Evolutionary conservation across 2,113 vertebrate genomes (phyloP).

Genomic region (Ceratotherium simum): DNA sequence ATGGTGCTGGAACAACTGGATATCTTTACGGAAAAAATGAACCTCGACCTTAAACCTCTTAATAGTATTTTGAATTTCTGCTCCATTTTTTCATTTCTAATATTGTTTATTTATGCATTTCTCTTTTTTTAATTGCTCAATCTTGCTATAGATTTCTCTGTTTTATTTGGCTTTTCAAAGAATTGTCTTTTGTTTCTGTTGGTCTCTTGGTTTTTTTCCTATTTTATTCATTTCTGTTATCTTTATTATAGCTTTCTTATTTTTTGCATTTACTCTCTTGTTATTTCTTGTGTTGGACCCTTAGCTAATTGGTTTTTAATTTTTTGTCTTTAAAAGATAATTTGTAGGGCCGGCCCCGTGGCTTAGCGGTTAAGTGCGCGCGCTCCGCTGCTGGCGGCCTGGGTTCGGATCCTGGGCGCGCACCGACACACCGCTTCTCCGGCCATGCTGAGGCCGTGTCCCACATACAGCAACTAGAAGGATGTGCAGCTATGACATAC

Average conservation of each 20-base stretch:
- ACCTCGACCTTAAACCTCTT: not conserved
- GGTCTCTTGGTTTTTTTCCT: not conserved
- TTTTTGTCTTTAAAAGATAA: constrained; percentile 14
- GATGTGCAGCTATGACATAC: no score
- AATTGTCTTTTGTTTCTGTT: constrained; percentile 12
- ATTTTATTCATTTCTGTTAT: not conserved
- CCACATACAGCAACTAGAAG: no score
- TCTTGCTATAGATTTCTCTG: not conserved
- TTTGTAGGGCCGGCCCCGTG: no score
- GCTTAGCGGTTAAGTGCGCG: no score
- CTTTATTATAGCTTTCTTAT: not conserved
- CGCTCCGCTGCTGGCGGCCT: no score
- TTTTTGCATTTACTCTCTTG: not conserved
- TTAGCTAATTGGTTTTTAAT: not conserved
- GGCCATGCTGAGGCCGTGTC: no score
- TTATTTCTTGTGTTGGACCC: not conserved
- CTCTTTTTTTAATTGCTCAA: not conserved
- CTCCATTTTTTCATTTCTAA: not conserved
- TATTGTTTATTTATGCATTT: not conserved
- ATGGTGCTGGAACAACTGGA: not conserved
- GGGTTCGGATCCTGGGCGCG: no score
- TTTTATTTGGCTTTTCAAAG: not conserved
- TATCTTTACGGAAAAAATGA: not conserved
- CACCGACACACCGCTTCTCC: no score
- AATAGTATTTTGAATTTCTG: not conserved